These are phyloP conservation scores for Rhombomys opimus DNA, from an alignment of 2,113 vertebrate species.

Conservation along the genomic window DNA sequence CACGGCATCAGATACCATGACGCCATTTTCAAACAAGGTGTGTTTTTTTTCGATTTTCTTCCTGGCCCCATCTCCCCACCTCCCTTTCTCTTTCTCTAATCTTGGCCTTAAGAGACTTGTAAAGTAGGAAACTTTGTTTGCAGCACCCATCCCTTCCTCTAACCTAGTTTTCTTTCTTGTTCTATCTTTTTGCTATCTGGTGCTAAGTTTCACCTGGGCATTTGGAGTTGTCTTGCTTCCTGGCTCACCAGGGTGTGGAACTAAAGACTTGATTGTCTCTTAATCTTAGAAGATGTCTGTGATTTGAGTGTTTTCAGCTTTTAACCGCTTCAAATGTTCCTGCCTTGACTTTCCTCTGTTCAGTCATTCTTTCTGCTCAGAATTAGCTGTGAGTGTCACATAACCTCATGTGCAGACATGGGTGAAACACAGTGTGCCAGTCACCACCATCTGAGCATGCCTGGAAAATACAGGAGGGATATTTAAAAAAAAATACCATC, in stretches of 20 bases:
- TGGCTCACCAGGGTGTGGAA: background rate
- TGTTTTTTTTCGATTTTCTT: background rate
- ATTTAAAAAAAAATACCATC: background rate
- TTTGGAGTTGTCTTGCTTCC: background rate
- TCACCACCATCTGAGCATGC: background rate
- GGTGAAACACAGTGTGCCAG: background rate
- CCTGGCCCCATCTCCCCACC: no score
- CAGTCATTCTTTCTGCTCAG: background rate
- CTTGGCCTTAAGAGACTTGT: background rate
- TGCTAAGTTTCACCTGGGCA: background rate
- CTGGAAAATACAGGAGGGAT: background rate
- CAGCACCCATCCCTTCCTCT: background rate
- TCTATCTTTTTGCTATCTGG: background rate
- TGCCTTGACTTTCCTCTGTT: background rate
- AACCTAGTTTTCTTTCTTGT: background rate
- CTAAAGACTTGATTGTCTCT: background rate
- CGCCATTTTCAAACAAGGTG: background rate
- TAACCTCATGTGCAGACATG: background rate
- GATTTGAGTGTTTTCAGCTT: conserved; percentile 7
- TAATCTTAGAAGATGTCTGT: background rate
- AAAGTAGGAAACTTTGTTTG: background rate
- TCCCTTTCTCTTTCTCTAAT: background rate
- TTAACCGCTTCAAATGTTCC: conserved; percentile 2
- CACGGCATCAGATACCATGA: background rate
- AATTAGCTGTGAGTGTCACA: background rate